Evolutionary conservation across 92 coral and sea anemone genomes (phyloP).

Genomic region (Metridium senile): DNA sequence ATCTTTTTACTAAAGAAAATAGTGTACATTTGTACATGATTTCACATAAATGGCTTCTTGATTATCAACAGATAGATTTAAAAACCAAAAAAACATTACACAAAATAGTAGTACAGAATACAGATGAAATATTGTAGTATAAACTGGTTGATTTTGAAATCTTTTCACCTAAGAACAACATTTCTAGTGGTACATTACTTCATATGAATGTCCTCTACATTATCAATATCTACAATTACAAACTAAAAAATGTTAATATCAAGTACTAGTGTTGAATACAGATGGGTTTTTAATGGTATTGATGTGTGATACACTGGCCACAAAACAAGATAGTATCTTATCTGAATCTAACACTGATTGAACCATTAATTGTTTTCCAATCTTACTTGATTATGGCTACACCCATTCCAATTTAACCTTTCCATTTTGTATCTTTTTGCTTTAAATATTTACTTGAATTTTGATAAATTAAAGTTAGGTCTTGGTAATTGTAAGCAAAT

Average conservation of each 20-base stretch:
- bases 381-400: constrained; percentile 3
- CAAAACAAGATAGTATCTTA: constrained; percentile 1
- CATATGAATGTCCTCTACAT: neutral
- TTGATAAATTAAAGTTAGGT: too few species aligned
- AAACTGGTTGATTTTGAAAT: too few species aligned
- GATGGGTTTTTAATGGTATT: neutral
- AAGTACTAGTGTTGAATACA: too few species aligned
- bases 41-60: neutral
- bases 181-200: too few species aligned
- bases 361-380: constrained; percentile 10
- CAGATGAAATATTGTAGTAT: too few species aligned
- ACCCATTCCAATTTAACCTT: neutral
- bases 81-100: neutral
- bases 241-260: too few species aligned
- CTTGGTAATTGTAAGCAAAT: too few species aligned
- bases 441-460: neutral
- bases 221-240: neutral
- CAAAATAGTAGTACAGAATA: too few species aligned
- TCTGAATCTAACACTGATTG: constrained; percentile 3
- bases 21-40: neutral
- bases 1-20: too few species aligned
- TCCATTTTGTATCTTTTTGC: constrained; percentile 5
- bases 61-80: neutral
- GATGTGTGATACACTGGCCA: neutral
- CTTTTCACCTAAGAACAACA: too few species aligned